Evolutionary conservation across 2,797 vertebrate genomes (phyloP), one percentile per base, ranked within the genome.

Genomic region (Galaxias olidus): DNA sequence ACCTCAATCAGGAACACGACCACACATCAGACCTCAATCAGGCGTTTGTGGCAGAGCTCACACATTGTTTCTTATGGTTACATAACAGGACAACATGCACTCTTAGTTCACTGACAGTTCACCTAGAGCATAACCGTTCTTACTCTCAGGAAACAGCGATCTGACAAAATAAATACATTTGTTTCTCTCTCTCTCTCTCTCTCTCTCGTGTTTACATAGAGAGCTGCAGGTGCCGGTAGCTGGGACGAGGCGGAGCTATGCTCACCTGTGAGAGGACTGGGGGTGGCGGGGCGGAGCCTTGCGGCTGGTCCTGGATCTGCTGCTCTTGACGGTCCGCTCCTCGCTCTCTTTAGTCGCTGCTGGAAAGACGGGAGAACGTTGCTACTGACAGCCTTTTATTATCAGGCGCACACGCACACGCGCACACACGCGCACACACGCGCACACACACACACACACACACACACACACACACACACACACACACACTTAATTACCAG

Each of bases 221-320:
- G 30, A 30, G 30, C 30, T 6, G 6, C n/a, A n/a, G n/a, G n/a
- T n/a, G n/a, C n/a, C n/a, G 6, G 6, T 30, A 30, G 30, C 30
- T 30, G 30, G 30, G 30, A 30, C 6, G 30, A 30, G 30, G 3
- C 3, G 30, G 30, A 30, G 30, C 30, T 30, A 2, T 30, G 30
- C 66, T 82, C 59, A 88, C 89, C 80, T 87, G 0, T 66, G 9
- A 30, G 83, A 75, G 55, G 62, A 61, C 0, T 9, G 13, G 0
- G 45, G 40, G 12, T 79, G 74, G 47, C 81, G 80, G 0, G 72
- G 58, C 55, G 83, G 66, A 43, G 70, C 51, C 67, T 89, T 90
- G 14, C 89, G 85, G 46, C 84, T 88, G 80, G 89, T 81, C 66
- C 58, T 83, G 6, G 86, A 83, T 73, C 30, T 30, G 30, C 82